These are phyloP conservation scores for Podarcis muralis DNA, from an alignment of 2,113 vertebrate genomes.

Conservation along the genomic window DNA sequence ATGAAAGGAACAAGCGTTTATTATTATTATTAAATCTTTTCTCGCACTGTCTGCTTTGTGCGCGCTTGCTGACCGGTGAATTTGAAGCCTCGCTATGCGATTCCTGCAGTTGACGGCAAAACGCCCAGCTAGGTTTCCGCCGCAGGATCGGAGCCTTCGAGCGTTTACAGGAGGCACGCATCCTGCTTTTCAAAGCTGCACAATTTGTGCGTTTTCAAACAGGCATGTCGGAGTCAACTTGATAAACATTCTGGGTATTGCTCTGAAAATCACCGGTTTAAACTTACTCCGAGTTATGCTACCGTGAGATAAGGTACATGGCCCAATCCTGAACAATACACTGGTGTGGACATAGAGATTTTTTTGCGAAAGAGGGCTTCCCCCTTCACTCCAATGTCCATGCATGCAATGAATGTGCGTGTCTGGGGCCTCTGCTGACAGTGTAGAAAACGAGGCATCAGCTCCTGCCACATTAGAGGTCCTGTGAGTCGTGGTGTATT, in stretches of 20 bases:
- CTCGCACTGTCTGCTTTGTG: neutral
- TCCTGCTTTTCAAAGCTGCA: neutral
- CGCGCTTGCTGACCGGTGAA: conserved; percentile 36
- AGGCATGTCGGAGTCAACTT: conserved; percentile 25
- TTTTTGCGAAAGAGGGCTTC: neutral
- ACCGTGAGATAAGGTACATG: neutral
- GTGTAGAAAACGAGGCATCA: neutral
- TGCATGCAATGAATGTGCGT: neutral
- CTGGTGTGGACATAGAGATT: neutral
- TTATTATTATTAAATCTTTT: conserved; percentile 1
- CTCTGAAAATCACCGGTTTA: neutral
- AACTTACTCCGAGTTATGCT: neutral
- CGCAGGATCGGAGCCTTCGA: neutral
- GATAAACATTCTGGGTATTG: neutral
- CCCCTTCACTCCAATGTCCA: neutral
- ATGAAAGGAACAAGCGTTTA: neutral
- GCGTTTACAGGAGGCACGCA: neutral
- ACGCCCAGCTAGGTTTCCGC: conserved; percentile 21
- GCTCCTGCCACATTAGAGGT: neutral
- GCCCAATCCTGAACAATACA: neutral
- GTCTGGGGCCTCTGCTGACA: neutral
- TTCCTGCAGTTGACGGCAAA: conserved; percentile 25
- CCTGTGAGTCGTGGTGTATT: neutral
- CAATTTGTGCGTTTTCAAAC: conserved; percentile 18
- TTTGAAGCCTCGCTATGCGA: conserved; percentile 45